Conservation (phyloP, 1,140 invertebrate genomes). For the Brachionus asplanchnoidis region DNA sequence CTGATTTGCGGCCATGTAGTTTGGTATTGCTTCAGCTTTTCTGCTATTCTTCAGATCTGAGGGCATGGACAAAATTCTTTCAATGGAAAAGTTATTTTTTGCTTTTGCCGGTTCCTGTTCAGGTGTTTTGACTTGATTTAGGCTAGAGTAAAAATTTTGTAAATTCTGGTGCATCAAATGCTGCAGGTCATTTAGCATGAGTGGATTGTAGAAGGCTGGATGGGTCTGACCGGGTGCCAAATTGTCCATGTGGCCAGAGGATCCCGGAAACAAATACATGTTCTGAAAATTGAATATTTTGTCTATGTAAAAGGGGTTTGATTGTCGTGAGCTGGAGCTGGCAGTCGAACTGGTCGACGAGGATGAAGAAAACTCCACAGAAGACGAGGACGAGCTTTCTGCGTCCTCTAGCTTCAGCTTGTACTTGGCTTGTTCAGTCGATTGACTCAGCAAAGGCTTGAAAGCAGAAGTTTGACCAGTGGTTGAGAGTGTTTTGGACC, state of each 20-base stretch:
- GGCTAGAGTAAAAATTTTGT: neutral
- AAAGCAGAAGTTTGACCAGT: neutral
- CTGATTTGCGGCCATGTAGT: neutral
- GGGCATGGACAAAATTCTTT: slow-evolving; percentile 36
- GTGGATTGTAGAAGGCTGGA: neutral
- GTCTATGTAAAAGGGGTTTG: slow-evolving; percentile 27
- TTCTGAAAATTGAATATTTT: slow-evolving; percentile 36
- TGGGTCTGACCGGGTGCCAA: neutral
- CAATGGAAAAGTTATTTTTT: slow-evolving; percentile 38
- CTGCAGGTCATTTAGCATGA: slow-evolving; percentile 5
- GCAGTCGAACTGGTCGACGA: neutral
- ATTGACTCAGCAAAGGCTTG: neutral
- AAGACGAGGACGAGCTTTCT: neutral
- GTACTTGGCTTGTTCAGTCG: neutral
- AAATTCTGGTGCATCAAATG: slow-evolving; percentile 29
- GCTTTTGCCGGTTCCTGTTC: neutral
- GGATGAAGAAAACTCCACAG: neutral
- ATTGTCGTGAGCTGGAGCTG: neutral
- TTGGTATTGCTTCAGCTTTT: neutral
- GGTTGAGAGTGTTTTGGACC: neutral
- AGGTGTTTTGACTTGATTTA: neutral
- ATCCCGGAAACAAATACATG: slow-evolving; percentile 27
- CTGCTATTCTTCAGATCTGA: slow-evolving; percentile 6
- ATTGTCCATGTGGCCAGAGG: neutral
- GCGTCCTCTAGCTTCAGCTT: slow-evolving; percentile 1